Conservation (phyloP, 2,797 vertebrate genomes). For the Huso huso region DNA sequence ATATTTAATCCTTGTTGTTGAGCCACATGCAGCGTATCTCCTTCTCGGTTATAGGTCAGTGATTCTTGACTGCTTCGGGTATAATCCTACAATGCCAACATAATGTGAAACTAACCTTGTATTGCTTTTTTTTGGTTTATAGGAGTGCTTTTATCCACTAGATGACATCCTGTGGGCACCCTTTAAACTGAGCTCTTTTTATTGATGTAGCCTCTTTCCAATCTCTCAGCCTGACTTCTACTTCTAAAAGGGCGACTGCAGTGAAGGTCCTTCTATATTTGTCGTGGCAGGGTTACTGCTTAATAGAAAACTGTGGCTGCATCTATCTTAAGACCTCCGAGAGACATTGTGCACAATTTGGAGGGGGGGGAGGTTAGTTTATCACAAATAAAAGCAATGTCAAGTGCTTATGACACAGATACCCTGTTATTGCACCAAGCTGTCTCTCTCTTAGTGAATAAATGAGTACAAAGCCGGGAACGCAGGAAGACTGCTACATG, state of each 20-base stretch:
- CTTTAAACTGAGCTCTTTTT: constrained; percentile 7
- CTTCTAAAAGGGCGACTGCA: too few relatives aligned
- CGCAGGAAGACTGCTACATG: not conserved
- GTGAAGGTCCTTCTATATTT: not conserved
- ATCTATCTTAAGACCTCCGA: not conserved
- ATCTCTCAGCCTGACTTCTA: constrained; percentile 1
- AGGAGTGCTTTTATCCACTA: not conserved
- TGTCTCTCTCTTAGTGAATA: constrained; percentile 1
- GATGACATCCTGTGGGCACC: not conserved
- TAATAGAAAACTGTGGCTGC: constrained; percentile 2
- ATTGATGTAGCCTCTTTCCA: constrained; percentile 6
- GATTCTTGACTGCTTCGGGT: too few relatives aligned
- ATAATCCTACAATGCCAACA: too few relatives aligned
- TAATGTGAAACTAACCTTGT: too few relatives aligned
- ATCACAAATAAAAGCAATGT: constrained; percentile 13
- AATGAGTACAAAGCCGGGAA: constrained; percentile 4
- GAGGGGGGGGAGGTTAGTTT: not conserved
- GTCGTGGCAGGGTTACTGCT: not conserved
- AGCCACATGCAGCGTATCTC: too few relatives aligned
- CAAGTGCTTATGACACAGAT: constrained; percentile 8
- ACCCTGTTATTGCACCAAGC: constrained; percentile 5
- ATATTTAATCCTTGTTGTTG: too few relatives aligned
- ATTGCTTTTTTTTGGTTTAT: too few relatives aligned
- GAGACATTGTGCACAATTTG: not conserved
- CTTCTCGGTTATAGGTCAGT: too few relatives aligned